phyloP scores from a whole-genome alignment of 1,140 invertebrate genomes.

The Coelopa frigida region DNA sequence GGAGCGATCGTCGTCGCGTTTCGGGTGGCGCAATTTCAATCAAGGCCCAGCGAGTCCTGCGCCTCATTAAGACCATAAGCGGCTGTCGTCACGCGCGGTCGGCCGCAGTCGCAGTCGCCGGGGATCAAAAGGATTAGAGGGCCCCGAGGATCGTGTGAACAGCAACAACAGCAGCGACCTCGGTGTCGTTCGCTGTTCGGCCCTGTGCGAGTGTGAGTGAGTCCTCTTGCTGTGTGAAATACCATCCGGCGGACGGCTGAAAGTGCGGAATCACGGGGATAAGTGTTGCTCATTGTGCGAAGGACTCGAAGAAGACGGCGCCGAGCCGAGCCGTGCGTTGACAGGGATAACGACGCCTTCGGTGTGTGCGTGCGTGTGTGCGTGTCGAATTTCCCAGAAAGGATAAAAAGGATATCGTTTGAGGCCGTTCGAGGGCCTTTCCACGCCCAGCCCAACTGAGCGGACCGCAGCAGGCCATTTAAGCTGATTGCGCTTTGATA shows the following conservation, averaged over 20 bases:
- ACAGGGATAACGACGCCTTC: conserved; percentile 2
- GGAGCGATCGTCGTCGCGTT: too few relatives aligned
- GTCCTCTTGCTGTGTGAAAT: conserved; percentile 18
- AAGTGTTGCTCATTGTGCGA: too few relatives aligned
- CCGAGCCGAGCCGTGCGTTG: not conserved
- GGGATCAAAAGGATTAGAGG: conserved; percentile 7
- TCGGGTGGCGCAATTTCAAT: too few relatives aligned
- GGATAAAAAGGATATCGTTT: conserved; percentile 34
- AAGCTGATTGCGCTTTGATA: conserved; percentile 38
- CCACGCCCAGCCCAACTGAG: not conserved
- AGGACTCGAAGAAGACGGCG: not conserved
- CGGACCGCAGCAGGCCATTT: conserved; percentile 14
- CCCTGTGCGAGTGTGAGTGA: conserved; percentile 14
- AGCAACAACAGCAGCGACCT: not conserved
- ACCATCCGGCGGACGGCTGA: conserved; percentile 13
- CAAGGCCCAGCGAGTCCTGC: too few relatives aligned
- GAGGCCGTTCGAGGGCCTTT: not conserved
- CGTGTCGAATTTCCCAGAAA: conserved; percentile 23
- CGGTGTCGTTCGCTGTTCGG: not conserved
- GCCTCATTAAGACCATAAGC: too few relatives aligned
- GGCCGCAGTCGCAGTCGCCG: not conserved
- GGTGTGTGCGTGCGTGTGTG: conserved; percentile 12
- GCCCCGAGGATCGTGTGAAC: too few relatives aligned
- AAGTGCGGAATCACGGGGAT: conserved; percentile 26
- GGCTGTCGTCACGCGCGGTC: conserved; percentile 3